Evolutionary conservation across 2,888 invertebrate genomes (phyloP), one percentile per base, ranked within the genome.

Genomic region (Hoplodrina blanda): DNA sequence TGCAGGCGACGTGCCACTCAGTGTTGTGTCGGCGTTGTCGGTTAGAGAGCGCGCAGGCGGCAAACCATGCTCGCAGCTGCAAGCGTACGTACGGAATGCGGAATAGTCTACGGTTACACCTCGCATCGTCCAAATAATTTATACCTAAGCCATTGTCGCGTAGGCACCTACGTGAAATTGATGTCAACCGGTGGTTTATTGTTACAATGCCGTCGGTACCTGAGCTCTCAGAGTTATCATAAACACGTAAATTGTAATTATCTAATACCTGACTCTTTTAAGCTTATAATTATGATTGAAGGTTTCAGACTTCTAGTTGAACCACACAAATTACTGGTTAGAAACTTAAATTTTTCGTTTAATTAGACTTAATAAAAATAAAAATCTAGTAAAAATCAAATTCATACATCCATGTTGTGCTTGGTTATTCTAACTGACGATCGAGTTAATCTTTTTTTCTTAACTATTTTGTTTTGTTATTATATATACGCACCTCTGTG

Each of bases 51-150:
- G 90, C 85, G 89, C 89, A 88, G 88, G 90, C 91, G 90, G 91
- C 88, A 88, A 91, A 89, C 92, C 91, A 85, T 87, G 84, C 90
- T 88, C 89, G 85, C 89, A 89, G 88, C 88, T 87, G 89, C 89
- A 87, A 88, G 81, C 90, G 89, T 90, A 89, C 89, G 89, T 78
- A 86, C 82, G 92, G 94, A 93, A 95, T 95, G 91, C 86, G 78
- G 89, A 91, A 92, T 91, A 88, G 89, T 89, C 88, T 90, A 90
- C 87, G 87, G 89, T 87, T 90, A 88, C 89, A 89, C 89, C 88
- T 91, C 87, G 83, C 86, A 89, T 89, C 88, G 86, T 81, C 84
- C 85, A 88, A 91, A 93, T 93, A 89, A 91, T 91, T 91, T 89
- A 90, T 90, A 86, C 81, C 85, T 85, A 80, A 76, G 80, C 71